Percentiles rank a stretch among this genome's conserved stretches.
Evolutionary conservation across 2,888 invertebrate species (phyloP).

Genomic region (Meliscaeva auricollis): DNA sequence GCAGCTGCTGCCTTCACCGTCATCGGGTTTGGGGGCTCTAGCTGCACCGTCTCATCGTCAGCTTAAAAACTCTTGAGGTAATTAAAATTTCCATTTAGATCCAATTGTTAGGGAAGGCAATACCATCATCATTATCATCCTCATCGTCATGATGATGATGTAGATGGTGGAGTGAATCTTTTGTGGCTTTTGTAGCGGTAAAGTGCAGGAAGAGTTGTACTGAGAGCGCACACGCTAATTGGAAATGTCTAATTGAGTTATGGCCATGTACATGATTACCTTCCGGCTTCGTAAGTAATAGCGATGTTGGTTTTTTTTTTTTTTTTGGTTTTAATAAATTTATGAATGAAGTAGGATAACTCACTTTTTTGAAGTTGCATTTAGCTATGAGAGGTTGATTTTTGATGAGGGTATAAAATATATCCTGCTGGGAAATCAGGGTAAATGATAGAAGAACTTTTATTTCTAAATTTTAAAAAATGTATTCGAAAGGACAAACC

Average conservation of each 20-base stretch:
- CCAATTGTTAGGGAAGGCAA: conserved; percentile 52
- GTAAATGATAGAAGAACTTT: background rate
- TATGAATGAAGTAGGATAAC: conserved; percentile 18
- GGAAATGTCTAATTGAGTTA: conserved; percentile 76
- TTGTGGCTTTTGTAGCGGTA: conserved; percentile 40
- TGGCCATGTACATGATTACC: conserved; percentile 61
- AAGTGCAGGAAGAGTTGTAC: conserved; percentile 56
- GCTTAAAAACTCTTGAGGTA: conserved; percentile 51
- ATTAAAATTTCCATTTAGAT: conserved; percentile 75
- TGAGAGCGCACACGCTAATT: conserved; percentile 75
- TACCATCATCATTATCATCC: background rate
- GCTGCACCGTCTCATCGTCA: background rate
- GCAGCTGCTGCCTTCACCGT: background rate
- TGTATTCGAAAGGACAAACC: no score
- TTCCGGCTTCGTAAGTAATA: conserved; percentile 48
- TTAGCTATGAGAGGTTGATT: background rate
- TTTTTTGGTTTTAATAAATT: background rate
- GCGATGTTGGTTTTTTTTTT: background rate
- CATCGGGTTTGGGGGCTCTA: background rate
- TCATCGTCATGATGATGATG: conserved; percentile 23
- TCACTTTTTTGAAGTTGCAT: conserved; percentile 5
- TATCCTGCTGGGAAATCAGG: background rate
- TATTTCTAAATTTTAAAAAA: no score
- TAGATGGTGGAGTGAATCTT: conserved; percentile 30
- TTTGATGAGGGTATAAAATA: background rate